A percentile compares a stretch with the other conserved stretches of the same genome.
These are phyloP conservation scores for Ischnura elegans DNA, from an alignment of 2,888 invertebrate species.

Conservation along the genomic window DNA sequence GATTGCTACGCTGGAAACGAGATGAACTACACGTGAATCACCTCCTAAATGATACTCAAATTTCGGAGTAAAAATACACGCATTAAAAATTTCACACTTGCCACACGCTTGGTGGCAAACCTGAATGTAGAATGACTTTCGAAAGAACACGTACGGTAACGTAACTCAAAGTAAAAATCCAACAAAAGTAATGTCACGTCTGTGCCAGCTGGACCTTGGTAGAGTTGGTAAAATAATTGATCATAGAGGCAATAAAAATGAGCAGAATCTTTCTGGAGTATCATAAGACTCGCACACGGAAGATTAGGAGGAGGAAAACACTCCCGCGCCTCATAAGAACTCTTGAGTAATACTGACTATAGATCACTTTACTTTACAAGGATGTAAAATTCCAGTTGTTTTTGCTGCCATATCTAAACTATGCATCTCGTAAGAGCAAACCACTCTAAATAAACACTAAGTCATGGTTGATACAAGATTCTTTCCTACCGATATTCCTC, in stretches of 20 bases:
- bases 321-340: background rate
- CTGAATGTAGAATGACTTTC: background rate
- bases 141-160: background rate
- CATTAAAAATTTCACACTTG: background rate
- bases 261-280: background rate
- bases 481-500: too few relatives aligned
- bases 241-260: background rate
- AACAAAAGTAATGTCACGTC: background rate
- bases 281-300: background rate
- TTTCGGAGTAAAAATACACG: too few relatives aligned
- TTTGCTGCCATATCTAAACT: too few relatives aligned
- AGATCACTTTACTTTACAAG: background rate
- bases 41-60: background rate
- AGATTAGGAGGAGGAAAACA: background rate
- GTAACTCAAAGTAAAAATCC: background rate
- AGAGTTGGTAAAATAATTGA: background rate
- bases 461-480: too few relatives aligned
- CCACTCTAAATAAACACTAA: too few relatives aligned
- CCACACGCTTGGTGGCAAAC: background rate
- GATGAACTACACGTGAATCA: background rate
- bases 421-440: too few relatives aligned
- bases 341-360: background rate
- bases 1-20: background rate
- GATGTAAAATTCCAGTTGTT: background rate
- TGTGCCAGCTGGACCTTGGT: background rate